Conservation (phyloP, 2,888 invertebrate genomes). For the Drosophila robusta region DNA sequence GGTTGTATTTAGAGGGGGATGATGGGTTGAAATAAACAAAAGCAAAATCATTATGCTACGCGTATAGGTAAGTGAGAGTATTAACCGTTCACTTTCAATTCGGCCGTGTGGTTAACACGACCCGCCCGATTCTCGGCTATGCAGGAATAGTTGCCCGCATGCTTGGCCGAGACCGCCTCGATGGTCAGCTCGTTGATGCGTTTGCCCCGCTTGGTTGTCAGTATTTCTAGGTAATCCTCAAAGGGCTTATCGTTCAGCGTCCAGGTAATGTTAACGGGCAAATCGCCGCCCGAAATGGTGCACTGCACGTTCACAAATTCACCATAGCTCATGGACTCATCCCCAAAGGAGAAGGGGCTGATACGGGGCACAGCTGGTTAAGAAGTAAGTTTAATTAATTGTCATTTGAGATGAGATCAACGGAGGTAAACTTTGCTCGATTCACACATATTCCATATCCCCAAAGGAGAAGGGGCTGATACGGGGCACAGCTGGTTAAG, state of each 20-base stretch:
- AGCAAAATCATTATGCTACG: constrained; percentile 24
- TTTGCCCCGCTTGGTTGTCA: constrained; percentile 85
- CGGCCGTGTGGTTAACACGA: constrained; percentile 88
- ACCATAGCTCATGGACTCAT: constrained; percentile 89
- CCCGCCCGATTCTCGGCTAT: constrained; percentile 91
- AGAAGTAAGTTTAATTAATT: neutral
- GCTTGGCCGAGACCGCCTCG: constrained; percentile 88
- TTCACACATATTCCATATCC: too few species aligned
- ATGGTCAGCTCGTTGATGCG: constrained; percentile 88
- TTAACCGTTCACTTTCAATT: constrained; percentile 90
- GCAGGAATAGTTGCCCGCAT: constrained; percentile 92
- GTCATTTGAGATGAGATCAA: neutral
- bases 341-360: constrained; percentile 91
- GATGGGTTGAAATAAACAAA: constrained; percentile 20
- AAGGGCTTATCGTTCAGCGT: constrained; percentile 86
- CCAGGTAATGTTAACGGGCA: constrained; percentile 88
- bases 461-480: constrained; percentile 91
- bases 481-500: constrained; percentile 90
- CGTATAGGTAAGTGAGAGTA: constrained; percentile 4
- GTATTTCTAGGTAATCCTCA: constrained; percentile 83
- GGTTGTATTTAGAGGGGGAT: neutral
- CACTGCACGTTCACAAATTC: constrained; percentile 87
- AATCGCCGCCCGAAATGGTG: constrained; percentile 86
- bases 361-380: constrained; percentile 91
- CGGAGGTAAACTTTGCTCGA: constrained; percentile 1